Evolutionary conservation across 2,113 vertebrate genomes (phyloP).

Genomic region (Lutjanus erythropterus): DNA sequence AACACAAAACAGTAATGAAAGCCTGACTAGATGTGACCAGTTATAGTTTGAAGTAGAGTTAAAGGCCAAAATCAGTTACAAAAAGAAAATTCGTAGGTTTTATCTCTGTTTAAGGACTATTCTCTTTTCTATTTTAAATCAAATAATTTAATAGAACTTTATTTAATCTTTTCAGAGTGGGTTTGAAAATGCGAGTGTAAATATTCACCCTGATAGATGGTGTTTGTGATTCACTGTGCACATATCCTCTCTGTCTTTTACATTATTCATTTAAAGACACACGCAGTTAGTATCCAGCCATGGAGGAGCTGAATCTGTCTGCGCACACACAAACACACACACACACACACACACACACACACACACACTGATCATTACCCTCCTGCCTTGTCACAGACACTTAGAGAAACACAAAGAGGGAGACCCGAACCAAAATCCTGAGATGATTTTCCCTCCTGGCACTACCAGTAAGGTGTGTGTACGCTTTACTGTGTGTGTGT

Average conservation of each 20-base stretch:
- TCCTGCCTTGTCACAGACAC: conserved; percentile 78
- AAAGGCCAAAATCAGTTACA: too few species aligned
- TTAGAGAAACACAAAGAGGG: conserved; percentile 82
- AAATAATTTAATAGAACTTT: background rate
- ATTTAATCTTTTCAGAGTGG: conserved; percentile 14
- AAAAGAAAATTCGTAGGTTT: too few species aligned
- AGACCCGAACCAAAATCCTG: conserved; percentile 64
- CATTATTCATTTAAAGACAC: conserved; percentile 59
- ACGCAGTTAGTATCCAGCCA: conserved; percentile 52
- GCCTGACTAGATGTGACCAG: too few species aligned
- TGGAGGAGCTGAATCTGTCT: conserved; percentile 57
- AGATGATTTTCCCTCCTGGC: conserved; percentile 79
- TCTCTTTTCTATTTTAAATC: background rate
- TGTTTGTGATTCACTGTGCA: conserved; percentile 57
- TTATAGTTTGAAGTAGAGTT: too few species aligned
- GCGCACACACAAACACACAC: conserved; percentile 6
- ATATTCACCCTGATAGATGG: conserved; percentile 47
- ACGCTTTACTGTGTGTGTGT: conserved; percentile 13
- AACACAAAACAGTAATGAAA: too few species aligned
- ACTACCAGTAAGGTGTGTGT: conserved; percentile 36
- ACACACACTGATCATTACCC: conserved; percentile 52
- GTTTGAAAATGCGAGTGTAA: conserved; percentile 27
- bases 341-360: conserved; percentile 52
- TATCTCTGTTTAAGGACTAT: too few species aligned
- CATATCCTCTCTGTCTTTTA: conserved; percentile 58